Conservation (phyloP, 2,888 invertebrate genomes). For the Pedicia rivosa region DNA sequence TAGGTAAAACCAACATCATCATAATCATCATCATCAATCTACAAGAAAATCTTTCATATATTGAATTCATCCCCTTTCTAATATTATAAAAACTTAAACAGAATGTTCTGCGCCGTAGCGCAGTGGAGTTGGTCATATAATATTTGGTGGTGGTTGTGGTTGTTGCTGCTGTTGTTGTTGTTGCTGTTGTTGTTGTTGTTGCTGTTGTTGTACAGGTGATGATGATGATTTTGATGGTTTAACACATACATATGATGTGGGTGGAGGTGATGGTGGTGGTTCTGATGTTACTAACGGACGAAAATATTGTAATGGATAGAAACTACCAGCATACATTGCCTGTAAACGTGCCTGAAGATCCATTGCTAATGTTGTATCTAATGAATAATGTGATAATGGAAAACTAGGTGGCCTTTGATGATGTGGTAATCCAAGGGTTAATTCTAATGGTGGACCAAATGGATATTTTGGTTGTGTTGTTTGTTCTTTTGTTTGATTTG, state of each 20-base stretch:
- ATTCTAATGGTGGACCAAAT: slow-evolving; percentile 26
- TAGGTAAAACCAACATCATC: too few relatives aligned
- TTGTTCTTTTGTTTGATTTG: slow-evolving; percentile 13
- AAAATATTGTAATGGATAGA: slow-evolving; percentile 30
- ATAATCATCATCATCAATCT: too few relatives aligned
- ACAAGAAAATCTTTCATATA: too few relatives aligned
- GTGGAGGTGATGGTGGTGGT: slow-evolving; percentile 6
- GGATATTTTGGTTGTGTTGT: slow-evolving; percentile 20
- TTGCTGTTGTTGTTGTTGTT: slow-evolving; percentile 13
- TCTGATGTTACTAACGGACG: slow-evolving; percentile 12
- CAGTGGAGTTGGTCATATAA: slow-evolving; percentile 33
- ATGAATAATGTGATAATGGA: slow-evolving; percentile 23
- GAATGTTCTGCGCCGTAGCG: slow-evolving; percentile 22
- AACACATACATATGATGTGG: slow-evolving; percentile 24
- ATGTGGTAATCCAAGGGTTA: slow-evolving; percentile 23
- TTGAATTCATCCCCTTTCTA: too few relatives aligned
- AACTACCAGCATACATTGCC: slow-evolving; percentile 29
- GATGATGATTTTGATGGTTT: slow-evolving; percentile 29
- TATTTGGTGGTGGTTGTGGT: slow-evolving; percentile 20
- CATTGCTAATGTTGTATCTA: slow-evolving; percentile 28
- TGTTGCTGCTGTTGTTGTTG: slow-evolving; percentile 1
- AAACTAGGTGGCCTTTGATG: slow-evolving; percentile 18
- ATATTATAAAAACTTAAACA: background rate
- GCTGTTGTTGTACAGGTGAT: slow-evolving; percentile 13
- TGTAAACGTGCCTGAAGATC: slow-evolving; percentile 29